A percentile compares a stretch with the other conserved stretches of the same genome.
Conservation (phyloP, 2,888 invertebrate species). For the Drosophila testacea region DNA sequence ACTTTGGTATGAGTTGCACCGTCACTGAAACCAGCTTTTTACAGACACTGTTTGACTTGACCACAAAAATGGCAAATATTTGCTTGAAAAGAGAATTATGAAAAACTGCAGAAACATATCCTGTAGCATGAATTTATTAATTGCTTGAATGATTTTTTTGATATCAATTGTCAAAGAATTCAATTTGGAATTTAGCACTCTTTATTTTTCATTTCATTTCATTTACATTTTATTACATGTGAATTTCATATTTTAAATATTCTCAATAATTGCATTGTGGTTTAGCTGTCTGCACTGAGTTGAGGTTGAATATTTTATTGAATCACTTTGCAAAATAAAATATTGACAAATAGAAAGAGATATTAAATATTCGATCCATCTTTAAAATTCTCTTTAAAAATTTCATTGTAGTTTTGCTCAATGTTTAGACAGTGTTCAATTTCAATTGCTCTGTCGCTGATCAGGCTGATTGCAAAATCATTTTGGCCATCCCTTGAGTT, state of each 20-base stretch:
- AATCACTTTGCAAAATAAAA: not conserved
- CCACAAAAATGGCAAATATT: slow-evolving; percentile 39
- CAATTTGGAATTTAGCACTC: not conserved
- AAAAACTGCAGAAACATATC: not conserved
- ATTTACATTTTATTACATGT: not conserved
- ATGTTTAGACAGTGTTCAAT: slow-evolving; percentile 25
- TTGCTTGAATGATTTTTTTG: not conserved
- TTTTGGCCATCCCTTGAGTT: slow-evolving; percentile 21
- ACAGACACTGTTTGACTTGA: slow-evolving; percentile 24
- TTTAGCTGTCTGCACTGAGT: not conserved
- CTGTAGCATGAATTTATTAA: not conserved
- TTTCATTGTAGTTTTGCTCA: slow-evolving; percentile 2
- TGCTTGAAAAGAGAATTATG: not conserved
- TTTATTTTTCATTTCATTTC: not conserved
- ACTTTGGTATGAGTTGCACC: not conserved
- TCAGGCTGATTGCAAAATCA: slow-evolving; percentile 52
- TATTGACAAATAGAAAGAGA: not conserved
- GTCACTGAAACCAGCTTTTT: slow-evolving; percentile 48
- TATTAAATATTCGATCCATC: not conserved
- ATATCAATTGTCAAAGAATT: not conserved
- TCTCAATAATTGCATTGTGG: slow-evolving; percentile 11
- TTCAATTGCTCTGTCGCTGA: slow-evolving; percentile 44
- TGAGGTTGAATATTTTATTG: not conserved
- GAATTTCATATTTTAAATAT: not conserved
- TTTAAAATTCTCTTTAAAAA: not conserved